Conservation (phyloP, 2,113 vertebrate genomes). For the Tonatia bakeri region DNA sequence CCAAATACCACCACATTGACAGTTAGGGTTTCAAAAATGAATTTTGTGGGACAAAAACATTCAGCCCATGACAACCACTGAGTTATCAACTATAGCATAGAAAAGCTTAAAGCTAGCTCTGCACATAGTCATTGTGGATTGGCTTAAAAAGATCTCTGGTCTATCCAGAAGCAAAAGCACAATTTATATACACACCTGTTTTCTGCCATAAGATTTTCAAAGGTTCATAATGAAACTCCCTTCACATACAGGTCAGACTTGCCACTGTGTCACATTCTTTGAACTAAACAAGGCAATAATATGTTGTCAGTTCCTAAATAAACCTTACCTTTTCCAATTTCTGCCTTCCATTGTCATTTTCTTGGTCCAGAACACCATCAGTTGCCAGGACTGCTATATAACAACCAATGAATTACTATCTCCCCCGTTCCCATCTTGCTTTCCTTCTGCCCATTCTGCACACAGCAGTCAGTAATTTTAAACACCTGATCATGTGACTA, state of each 20-base stretch:
- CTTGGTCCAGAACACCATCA: background rate
- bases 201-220: background rate
- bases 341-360: background rate
- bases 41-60: background rate
- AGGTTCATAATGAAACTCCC: background rate
- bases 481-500: background rate
- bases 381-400: background rate
- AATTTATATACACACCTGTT: background rate
- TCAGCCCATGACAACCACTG: background rate
- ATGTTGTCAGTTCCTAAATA: background rate
- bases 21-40: background rate
- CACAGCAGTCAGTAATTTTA: background rate
- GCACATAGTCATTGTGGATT: background rate
- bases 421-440: background rate
- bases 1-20: background rate
- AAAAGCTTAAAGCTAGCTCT: background rate
- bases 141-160: background rate
- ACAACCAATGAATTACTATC: background rate
- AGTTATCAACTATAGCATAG: background rate
- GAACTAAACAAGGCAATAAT: background rate
- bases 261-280: background rate
- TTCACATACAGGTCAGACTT: background rate
- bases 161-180: background rate
- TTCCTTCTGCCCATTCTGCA: background rate
- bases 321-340: background rate